These are phyloP conservation scores for Sinhomidia bicolor DNA, from an alignment of 2,888 invertebrate species.

Conservation along the genomic window DNA sequence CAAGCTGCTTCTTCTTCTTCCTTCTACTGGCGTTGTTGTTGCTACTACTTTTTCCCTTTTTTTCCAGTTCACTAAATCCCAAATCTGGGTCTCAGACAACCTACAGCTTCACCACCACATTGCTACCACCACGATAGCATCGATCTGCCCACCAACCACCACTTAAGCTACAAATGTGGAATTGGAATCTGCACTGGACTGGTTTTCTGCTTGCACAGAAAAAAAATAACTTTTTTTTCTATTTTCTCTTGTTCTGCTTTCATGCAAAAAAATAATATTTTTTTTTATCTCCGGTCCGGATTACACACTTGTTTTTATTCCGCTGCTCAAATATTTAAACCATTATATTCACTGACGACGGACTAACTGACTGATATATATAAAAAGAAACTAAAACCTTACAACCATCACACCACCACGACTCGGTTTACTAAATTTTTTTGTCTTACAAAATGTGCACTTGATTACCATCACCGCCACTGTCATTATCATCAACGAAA, in stretches of 20 bases:
- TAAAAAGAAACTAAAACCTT: neutral
- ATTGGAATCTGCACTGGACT: conserved; percentile 23
- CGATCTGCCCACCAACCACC: conserved; percentile 63
- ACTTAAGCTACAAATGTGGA: neutral
- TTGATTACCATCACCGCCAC: neutral
- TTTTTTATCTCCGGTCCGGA: conserved; percentile 4
- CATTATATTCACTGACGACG: neutral
- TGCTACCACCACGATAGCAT: conserved; percentile 64
- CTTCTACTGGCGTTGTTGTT: neutral
- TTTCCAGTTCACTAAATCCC: conserved; percentile 69
- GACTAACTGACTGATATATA: neutral
- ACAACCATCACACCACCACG: too few species aligned
- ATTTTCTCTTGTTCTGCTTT: neutral
- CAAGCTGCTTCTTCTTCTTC: neutral
- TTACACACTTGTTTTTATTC: conserved; percentile 17
- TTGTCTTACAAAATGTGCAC: neutral
- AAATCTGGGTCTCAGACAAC: conserved; percentile 72
- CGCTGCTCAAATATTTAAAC: conserved; percentile 6
- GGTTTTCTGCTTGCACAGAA: conserved; percentile 22
- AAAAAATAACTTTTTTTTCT: neutral
- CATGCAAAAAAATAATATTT: neutral
- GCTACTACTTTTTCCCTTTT: conserved; percentile 45
- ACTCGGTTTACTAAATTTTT: conserved; percentile 25
- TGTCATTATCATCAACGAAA: neutral
- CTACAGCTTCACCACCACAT: conserved; percentile 53